phyloP scores from a whole-genome alignment of 2,888 invertebrate species.

The Sacculina carcini region DNA sequence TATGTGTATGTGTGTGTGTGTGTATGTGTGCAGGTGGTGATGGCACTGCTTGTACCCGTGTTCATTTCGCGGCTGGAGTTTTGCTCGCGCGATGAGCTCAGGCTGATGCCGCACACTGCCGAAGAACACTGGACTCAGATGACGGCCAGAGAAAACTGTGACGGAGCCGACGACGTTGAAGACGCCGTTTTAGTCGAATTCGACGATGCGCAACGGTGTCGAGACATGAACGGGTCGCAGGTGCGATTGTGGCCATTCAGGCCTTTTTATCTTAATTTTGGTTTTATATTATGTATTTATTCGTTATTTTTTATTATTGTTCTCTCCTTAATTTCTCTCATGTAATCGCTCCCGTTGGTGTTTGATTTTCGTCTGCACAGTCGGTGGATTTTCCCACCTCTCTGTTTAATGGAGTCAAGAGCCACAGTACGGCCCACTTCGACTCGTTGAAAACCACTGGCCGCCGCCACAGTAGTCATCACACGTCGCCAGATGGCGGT shows the following conservation, averaged over 20 bases:
- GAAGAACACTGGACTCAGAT: conserved; percentile 53
- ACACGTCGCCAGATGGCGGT: not conserved
- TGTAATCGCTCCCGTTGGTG: too few species aligned
- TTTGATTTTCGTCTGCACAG: too few species aligned
- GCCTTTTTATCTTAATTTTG: not conserved
- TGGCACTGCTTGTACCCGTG: conserved; percentile 69
- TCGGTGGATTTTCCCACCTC: too few species aligned
- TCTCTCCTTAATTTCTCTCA: too few species aligned
- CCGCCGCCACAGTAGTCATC: too few species aligned
- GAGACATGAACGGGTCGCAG: not conserved
- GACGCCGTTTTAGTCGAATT: conserved; percentile 10
- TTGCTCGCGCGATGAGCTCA: conserved; percentile 88
- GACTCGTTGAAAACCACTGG: too few species aligned
- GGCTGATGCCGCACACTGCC: conserved; percentile 93
- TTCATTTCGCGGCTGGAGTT: conserved; percentile 66
- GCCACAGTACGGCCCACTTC: too few species aligned
- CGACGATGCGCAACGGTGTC: conserved; percentile 9
- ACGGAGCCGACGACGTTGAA: conserved; percentile 11
- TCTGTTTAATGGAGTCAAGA: too few species aligned
- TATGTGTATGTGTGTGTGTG: not conserved
- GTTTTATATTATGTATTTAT: not conserved
- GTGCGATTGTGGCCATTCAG: not conserved
- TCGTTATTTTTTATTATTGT: not conserved
- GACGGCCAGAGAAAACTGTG: conserved; percentile 39
- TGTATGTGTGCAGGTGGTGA: conserved; percentile 39